Base-by-base conservation (phyloP, 2,113 vertebrate species). In the Clarias gariepinus region DNA sequence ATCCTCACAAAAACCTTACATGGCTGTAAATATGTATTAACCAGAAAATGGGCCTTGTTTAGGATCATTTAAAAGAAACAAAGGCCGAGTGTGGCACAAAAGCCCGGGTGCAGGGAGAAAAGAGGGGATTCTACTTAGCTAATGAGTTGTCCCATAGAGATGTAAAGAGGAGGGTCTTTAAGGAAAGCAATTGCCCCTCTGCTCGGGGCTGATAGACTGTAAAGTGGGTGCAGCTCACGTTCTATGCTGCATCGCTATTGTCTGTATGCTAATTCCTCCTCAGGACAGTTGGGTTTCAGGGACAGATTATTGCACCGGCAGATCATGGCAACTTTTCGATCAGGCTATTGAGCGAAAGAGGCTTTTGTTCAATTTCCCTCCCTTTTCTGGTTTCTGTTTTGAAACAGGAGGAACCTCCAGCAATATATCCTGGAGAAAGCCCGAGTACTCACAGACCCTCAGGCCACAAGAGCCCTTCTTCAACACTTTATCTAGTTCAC, bases 21-120 rank as follows among this genome's bases (percentile, higher is more conserved):
- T 91, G 92, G 96, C 93, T 95, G 94, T 97, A 98, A 97, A 97
- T 96, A 96, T 96, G 96, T 96, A 98, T 97, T 96, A 97, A 97
- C 96, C 97, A 96, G 95, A 96, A 96, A 96, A 95, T 96, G 93
- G 95, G 94, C 91, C 95, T 95, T 94, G 95, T 96, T 96, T 95
- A 92, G 94, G 93, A 95, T 95, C 93, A 96, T 95, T 96, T 96
- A 96, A 93, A 94, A 88, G 90, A 93, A 93, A 96, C 94, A 95
- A 96, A 96, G 96, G 93, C 91, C n/a, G 86, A 91, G 89, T 91
- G 91, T 94, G 89, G 89, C 92, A 95, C 95, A 96, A 96, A 94
- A 94, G 93, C 94, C 94, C 94, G 94, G 91, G 93, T 93, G 89
- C 93, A 79, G 84, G 93, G 94, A 95, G 95, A 95, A 95, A 97